Base-by-base conservation (phyloP, 1,140 invertebrate genomes). In the Schlechtendalia chinensis region DNA sequence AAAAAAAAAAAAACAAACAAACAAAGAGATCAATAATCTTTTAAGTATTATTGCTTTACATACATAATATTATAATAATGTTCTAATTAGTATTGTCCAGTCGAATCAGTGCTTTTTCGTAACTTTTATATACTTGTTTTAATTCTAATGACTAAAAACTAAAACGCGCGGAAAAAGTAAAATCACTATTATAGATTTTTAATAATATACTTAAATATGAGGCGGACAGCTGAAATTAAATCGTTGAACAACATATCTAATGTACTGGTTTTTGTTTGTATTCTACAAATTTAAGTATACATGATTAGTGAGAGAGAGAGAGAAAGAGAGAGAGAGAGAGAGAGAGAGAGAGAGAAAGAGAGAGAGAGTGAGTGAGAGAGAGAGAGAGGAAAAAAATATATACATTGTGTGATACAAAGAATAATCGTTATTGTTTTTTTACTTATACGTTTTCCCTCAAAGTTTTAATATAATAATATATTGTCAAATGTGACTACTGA, bases 11-110 rank as follows among this genome's bases (percentile, higher is more conserved):
- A 61, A 24, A 77, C 47, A 59, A 77, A 45, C 17, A 79, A 79
- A 79, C 75, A 79, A 79, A 79, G 75, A 79, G 75, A 79, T 79
- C 75, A 79, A 79, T 79, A 79, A 79, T 39, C 75, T 47, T 79
- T 79, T 79, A 79, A 79, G 75, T 79, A 79, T 79, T 79, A 79
- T 79, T 79, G 75, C 75, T 79, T 79, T 79, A 79, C 75, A 79
- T 79, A 79, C 75, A 79, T 79, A 50, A 50, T 50, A 50, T 5
- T 45, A 74, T 71, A 75, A 75, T 77, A 79, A 79, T 79, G 75
- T 29, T 79, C 75, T 79, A 79, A 79, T 79, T 79, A 79, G 75
- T 79, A 79, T 79, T 79, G 75, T 79, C 75, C 75, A 79, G 75
- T 79, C 75, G 58, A 79, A 61, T 79, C 75, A 79, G 75, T 79